Base-by-base conservation (phyloP, 1,140 invertebrate genomes). In the Drosophila asahinai region DNA sequence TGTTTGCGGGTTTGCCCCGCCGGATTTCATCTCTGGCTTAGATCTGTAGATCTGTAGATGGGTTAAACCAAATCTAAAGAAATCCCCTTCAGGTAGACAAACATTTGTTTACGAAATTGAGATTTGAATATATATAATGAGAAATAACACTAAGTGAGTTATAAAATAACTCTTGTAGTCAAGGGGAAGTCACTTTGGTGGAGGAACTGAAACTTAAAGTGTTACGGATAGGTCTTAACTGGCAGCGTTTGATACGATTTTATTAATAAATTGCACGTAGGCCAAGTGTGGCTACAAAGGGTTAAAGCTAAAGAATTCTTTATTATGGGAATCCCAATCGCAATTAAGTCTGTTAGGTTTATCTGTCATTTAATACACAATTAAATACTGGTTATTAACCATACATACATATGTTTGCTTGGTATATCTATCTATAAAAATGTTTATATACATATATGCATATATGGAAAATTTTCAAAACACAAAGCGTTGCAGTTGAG, bases 1-100 rank as follows among this genome's bases (percentile, higher is more conserved):
- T 38, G 52, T 38, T 55, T n/a, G 14, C 2, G 65, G 33, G 61
- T 25, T 66, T 51, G 12, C 25, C 33, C 65, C 36, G n/a, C 33
- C 61, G 7, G 36, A 51, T 51, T 38, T 51, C 11, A 33, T 66
- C 25, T 51, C 12, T 15, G 9, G 14, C 12, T 36, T 36, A 3
- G 22, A 7, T 4, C 22, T 22, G 22, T 9, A 6, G 27, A 36
- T 27, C 22, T 12, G 12, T 9, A 55, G n/a, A 38, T 62, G 22
- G 60, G 47, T 36, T 27, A 36, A 62, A 27, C 19, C 25, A 0
- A 7, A 33, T 52, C 17, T 17, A 19, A 51, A 51, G 3, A 54
- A 54, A 36, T 54, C 30, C 17, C 33, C 19, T n/a, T 54, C 5
- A 17, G 52, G 36, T 36, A 33, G n/a, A 15, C 15, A 27, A 27